Base-by-base conservation (phyloP, 2,797 vertebrate genomes). In the Myotis daubentonii region DNA sequence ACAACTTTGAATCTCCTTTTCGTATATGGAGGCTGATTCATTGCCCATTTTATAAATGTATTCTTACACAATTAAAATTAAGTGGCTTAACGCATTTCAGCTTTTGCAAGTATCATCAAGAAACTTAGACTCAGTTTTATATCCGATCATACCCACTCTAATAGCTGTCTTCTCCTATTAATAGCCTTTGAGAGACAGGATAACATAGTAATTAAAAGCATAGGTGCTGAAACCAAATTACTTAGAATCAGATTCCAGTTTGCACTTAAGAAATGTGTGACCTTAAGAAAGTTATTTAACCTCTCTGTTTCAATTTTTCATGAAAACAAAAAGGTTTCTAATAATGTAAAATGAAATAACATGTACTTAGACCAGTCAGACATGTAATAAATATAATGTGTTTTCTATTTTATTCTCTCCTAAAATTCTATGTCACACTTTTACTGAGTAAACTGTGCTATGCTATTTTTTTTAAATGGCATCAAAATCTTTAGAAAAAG, bases 11-110 rank as follows among this genome's bases (percentile, higher is more conserved):
- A 81, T 90, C 15, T 55, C 33, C 25, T 76, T 47, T 83, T 60
- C 85, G 38, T 76, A 68, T 68, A 30, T 10, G 1, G 62, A 89
- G 7, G 47, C 74, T 76, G 76, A 87, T 28, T 76, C 79, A 86
- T 10, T 57, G 75, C 41, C 41, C 41, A 62, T 76, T 89, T 88
- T 68, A 83, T 72, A 57, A 87, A 79, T 41, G 20, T 28, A 72
- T 51, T 44, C 57, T 89, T 93, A 76, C 23, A 74, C 70, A 81
- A 36, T 47, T 22, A 90, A 92, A 78, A 87, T 72, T 82, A 75
- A 95, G 68, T 79, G 17, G 51, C 33, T 72, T 41, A 41, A 38
- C 10, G 15, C 19, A 79, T 90, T 93, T 87, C n/a, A 65, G 70
- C 65, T 49, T 74, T 60, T 72, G n/a, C 7, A 71, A 83, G 30